Evolutionary conservation across 2,888 invertebrate genomes (phyloP), one percentile per base, ranked within the genome.

Genomic region (Ametastegia equiseti): DNA sequence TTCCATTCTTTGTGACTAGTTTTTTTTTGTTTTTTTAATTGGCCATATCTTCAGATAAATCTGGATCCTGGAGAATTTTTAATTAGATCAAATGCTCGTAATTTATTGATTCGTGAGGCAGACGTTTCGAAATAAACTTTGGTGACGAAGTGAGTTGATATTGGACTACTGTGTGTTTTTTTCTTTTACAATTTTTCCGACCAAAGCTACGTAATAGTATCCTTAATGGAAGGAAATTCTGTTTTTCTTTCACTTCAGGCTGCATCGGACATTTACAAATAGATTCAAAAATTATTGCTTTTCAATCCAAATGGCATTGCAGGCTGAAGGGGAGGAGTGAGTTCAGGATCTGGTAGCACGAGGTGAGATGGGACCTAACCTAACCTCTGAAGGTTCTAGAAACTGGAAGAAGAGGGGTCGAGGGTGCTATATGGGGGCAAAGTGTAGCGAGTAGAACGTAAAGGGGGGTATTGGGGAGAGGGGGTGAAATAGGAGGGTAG

Each of bases 251-350:
- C 7, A 57, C 23, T 23, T 60, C 11, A 0, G 42, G 42, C 23
- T 67, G 65, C 54, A 50, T 83, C 60, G 85, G 86, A 87, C 86
- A 86, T n/a, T n/a, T n/a, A 89, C 87, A 86, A 81, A 87, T 27
- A 63, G 9, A 63, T 30, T n/a, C n/a, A 63, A 88, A 89, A 89
- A 89, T 88, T 88, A 89, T 89, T 86, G 88, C 88, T 88, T 87
- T 87, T 88, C 89, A 87, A 89, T 89, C 84, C 84, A 85, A 87
- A 87, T 82, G 84, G 83, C 82, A 80, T 78, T 27, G 71, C 47
- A 27, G 30, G 30, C 30, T 60, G 15, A 5, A 11, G 15, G 27
- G 60, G 13, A 60, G 3, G 5, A 27, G 30, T 60, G 15, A 47
- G 27, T 9, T 13, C 23, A 9, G 2, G 39, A n/a, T 71, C 45